Evolutionary conservation across 1,140 invertebrate species (phyloP).

Genomic region (Megalonaias nervosa): DNA sequence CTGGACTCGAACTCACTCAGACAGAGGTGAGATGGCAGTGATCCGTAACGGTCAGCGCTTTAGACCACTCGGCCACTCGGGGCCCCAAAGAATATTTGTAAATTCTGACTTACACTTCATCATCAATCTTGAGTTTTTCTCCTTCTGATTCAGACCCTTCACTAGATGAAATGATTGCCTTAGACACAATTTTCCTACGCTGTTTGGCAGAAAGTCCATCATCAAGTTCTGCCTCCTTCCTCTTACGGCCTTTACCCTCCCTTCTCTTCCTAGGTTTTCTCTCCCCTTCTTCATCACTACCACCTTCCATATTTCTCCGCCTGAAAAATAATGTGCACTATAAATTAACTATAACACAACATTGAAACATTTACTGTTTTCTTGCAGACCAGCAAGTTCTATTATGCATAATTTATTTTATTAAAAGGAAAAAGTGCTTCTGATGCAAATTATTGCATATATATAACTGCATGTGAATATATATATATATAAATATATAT

Average conservation of each 20-base stretch:
- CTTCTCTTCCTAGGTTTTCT: constrained; percentile 34
- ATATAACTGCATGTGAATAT: too few relatives aligned
- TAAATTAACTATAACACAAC: too few relatives aligned
- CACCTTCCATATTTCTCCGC: constrained; percentile 37
- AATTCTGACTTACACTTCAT: constrained; percentile 45
- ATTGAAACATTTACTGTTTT: too few relatives aligned
- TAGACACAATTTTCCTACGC: constrained; percentile 90
- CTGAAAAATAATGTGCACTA: constrained; percentile 1
- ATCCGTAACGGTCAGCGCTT: too few relatives aligned
- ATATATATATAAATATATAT: too few relatives aligned
- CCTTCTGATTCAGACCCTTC: constrained; percentile 83
- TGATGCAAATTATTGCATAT: too few relatives aligned
- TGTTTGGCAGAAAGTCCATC: constrained; percentile 87
- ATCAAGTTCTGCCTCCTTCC: constrained; percentile 51
- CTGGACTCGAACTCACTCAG: too few relatives aligned
- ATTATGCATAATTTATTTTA: too few relatives aligned
- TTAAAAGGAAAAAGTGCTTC: too few relatives aligned
- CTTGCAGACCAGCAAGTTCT: too few relatives aligned
- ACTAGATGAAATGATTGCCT: constrained; percentile 95
- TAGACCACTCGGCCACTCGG: too few relatives aligned
- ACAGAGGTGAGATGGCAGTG: too few relatives aligned
- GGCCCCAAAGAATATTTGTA: constrained; percentile 2
- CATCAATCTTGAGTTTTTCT: constrained; percentile 76
- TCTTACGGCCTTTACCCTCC: constrained; percentile 39
- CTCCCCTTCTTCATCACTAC: constrained; percentile 52